Evolutionary conservation across 2,888 invertebrate species (phyloP), one percentile per base, ranked within the genome.

Genomic region (Herminia tarsipennalis): DNA sequence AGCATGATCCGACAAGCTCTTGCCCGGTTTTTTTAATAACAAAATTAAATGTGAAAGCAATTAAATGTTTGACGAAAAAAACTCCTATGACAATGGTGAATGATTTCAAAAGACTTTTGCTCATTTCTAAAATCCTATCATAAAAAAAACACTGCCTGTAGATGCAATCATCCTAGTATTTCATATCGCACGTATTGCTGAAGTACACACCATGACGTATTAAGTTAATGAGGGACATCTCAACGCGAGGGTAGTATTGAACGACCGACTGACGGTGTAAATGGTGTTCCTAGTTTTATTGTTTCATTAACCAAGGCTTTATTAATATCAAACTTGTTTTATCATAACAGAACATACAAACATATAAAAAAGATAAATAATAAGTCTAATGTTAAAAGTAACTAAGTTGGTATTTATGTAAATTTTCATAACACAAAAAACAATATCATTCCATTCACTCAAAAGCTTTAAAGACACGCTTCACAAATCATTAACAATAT

Each of bases 181-280:
- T 86, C 78, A 85, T 85, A 73, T 78, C 70, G 70, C 68, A 72
- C 75, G 83, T 85, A 86, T 85, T 83, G 78, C 81, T 70, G 52
- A 67, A 80, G 83, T 80, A 81, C 79, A 81, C 77, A 82, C 78
- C 81, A 78, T 81, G 80, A 77, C 81, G 73, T 86, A 89, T 88
- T 87, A 87, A 88, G 84, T 83, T 88, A 87, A 88, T 87, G 88
- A 88, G 87, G 77, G 81, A 82, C 85, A 85, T 78, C 78, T 66
- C 59, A 62, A n/a, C n/a, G n/a, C 55, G 57, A 65, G 77, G 80
- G 76, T 70, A 66, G 72, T 75, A 76, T 73, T 73, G 14, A 30
- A 10, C 13, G 74, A 72, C 72, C 62, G 65, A 53, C 47, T 53
- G 55, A 55, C 52, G 48, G 39, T 51, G 51, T 56, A 68, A 53